Evolutionary conservation across 2,888 invertebrate genomes (phyloP), one percentile per base, ranked within the genome.

Genomic region (Latheticus oryzae): DNA sequence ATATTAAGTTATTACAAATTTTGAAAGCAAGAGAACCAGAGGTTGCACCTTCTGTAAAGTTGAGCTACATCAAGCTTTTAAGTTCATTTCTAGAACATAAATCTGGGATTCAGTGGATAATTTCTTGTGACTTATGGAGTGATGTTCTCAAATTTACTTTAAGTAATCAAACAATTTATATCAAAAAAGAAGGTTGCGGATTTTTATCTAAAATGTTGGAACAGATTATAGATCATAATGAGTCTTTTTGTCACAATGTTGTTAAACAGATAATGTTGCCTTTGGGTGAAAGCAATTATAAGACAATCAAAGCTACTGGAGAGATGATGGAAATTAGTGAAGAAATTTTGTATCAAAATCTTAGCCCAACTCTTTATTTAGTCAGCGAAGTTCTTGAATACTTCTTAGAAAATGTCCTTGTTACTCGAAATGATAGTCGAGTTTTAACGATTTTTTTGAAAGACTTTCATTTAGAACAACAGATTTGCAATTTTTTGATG

Each of bases 91-190:
- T 86, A 3, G 78, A 80, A 24, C 89, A 91, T 69, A 80, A 80
- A 59, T 80, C 85, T 1, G 91, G 91, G 0, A 73, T 87, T 17
- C 77, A 81, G 16, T 91, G 88, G 86, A 78, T 91, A 2, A 78
- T 85, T n/a, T 77, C 83, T 52, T 80, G 79, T 55, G 85, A 82
- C 8, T 75, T 82, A 7, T 91, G 91, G 90, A 82, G 80, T 56
- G 82, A 86, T 64, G 82, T 89, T 16, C 76, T 90, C 2, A 81
- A 80, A 53, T 83, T 86, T 40, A 86, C 85, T 57, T 83, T 87
- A 64, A 80, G 84, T 48, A 86, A 85, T 73, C 85, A 87, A 58
- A 91, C 91, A 0, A 79, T 91, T 26, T 91, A 90, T 70, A 85
- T 91, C 5, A 83, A 86, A 0, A 81, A 87, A 16, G 87, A 88